Percentiles rank a stretch among this genome's conserved stretches.
These are phyloP conservation scores for Panagrolaimus sp. DNA, from an alignment of 1,140 invertebrate genomes.

Conservation along the genomic window DNA sequence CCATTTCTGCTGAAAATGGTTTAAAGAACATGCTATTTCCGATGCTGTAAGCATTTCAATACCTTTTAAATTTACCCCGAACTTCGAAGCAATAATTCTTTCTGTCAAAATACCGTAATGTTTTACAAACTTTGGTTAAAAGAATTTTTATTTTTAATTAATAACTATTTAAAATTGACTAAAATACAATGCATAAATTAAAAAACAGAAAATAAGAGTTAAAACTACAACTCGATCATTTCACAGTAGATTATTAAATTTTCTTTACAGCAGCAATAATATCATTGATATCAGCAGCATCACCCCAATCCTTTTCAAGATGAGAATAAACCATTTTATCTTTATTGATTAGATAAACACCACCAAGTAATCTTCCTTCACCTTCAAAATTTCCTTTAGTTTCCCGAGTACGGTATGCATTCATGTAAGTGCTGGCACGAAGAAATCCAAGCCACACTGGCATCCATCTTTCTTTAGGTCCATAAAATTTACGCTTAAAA, in stretches of 20 bases:
- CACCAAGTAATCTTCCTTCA: slow-evolving; percentile 61
- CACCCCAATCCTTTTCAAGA: slow-evolving; percentile 44
- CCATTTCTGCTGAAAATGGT: too few species aligned
- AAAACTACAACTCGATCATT: too few species aligned
- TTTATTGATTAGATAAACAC: slow-evolving; percentile 47
- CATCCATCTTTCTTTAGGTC: slow-evolving; percentile 60
- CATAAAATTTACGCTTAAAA: slow-evolving; percentile 61
- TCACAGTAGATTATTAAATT: slow-evolving; percentile 14
- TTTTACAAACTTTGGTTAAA: too few species aligned
- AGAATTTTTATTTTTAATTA: too few species aligned
- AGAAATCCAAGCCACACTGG: slow-evolving; percentile 51
- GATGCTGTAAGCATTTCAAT: too few species aligned
- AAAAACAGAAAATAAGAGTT: too few species aligned
- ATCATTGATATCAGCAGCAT: slow-evolving; percentile 30
- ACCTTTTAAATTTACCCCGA: too few species aligned
- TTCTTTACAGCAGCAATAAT: slow-evolving; percentile 29
- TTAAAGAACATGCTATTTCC: too few species aligned
- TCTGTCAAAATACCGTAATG: too few species aligned
- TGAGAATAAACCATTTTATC: slow-evolving; percentile 43
- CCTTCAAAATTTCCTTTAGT: slow-evolving; percentile 57
- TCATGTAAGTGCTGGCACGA: slow-evolving; percentile 43
- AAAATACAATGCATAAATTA: too few species aligned
- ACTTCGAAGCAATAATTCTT: too few species aligned
- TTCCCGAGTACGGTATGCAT: background rate
- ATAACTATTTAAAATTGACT: too few species aligned